Percentiles rank a stretch among this genome's conserved stretches.
Conservation (phyloP, 2,888 invertebrate genomes). For the Colostygia pectinataria region DNA sequence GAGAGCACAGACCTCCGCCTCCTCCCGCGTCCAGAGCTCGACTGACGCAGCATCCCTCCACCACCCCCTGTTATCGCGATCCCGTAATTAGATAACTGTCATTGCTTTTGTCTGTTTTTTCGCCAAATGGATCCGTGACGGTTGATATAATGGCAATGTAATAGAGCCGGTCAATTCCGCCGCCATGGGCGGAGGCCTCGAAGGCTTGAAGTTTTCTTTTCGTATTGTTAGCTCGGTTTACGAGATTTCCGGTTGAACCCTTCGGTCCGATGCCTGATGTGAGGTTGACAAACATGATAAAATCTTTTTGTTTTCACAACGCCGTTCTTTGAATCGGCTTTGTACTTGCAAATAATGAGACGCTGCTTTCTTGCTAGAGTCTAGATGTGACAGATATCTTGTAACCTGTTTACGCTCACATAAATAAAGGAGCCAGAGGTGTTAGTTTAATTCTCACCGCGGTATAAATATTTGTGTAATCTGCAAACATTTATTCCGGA, state of each 20-base stretch:
- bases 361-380: neutral
- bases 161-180: constrained; percentile 47
- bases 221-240: constrained; percentile 8
- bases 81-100: constrained; percentile 81
- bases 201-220: constrained; percentile 1
- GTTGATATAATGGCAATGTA: constrained; percentile 49
- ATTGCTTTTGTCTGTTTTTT: constrained; percentile 73
- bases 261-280: constrained; percentile 2
- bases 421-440: no score
- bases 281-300: constrained; percentile 8
- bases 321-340: constrained; percentile 1
- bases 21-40: constrained; percentile 38
- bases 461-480: no score
- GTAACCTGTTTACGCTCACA: constrained; percentile 1
- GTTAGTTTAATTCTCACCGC: no score
- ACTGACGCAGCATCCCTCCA: constrained; percentile 64
- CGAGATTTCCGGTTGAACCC: constrained; percentile 10
- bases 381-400: neutral
- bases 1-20: constrained; percentile 33
- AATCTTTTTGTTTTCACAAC: constrained; percentile 12
- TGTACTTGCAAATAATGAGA: neutral
- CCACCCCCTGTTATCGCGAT: constrained; percentile 67
- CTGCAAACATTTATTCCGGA: no score
- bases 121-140: constrained; percentile 43
- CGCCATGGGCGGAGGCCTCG: constrained; percentile 3